These are phyloP conservation scores for Pelecanus crispus DNA, from an alignment of 2,113 vertebrate species.

Conservation along the genomic window DNA sequence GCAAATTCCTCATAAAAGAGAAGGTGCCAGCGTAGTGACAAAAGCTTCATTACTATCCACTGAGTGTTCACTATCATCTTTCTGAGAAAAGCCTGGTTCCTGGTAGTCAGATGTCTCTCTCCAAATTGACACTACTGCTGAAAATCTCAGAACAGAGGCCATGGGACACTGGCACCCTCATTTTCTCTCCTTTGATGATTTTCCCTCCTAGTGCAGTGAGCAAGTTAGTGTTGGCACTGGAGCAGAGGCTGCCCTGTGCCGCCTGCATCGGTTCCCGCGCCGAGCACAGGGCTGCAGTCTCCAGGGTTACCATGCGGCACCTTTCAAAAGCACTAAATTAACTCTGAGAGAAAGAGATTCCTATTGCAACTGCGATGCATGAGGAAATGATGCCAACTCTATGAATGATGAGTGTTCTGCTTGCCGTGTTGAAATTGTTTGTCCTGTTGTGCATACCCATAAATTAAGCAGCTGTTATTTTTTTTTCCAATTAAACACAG, in stretches of 20 bases:
- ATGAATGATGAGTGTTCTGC: conserved; percentile 41
- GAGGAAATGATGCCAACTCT: conserved; percentile 46
- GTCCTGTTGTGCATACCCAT: conserved; percentile 58
- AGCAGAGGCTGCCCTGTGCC: not conserved
- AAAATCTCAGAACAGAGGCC: not conserved
- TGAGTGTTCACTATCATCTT: not conserved
- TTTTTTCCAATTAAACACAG: conserved; percentile 45
- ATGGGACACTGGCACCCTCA: not conserved
- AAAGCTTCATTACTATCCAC: not conserved
- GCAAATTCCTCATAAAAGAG: not conserved
- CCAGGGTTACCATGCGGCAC: not conserved
- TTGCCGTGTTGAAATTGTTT: conserved; percentile 59
- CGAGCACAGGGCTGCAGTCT: not conserved
- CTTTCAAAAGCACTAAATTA: conserved; percentile 27
- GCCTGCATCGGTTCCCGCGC: not conserved
- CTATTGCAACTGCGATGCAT: not conserved
- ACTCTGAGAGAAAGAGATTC: conserved; percentile 56
- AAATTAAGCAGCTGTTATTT: conserved; percentile 69
- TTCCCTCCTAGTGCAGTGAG: not conserved
- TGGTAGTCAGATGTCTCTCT: not conserved
- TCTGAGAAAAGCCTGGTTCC: not conserved
- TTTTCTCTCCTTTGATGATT: not conserved
- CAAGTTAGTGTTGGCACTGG: not conserved
- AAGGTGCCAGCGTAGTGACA: not conserved
- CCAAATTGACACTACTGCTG: not conserved